Evolutionary conservation across 2,113 vertebrate species (phyloP).

Genomic region (Aegithalos caudatus): DNA sequence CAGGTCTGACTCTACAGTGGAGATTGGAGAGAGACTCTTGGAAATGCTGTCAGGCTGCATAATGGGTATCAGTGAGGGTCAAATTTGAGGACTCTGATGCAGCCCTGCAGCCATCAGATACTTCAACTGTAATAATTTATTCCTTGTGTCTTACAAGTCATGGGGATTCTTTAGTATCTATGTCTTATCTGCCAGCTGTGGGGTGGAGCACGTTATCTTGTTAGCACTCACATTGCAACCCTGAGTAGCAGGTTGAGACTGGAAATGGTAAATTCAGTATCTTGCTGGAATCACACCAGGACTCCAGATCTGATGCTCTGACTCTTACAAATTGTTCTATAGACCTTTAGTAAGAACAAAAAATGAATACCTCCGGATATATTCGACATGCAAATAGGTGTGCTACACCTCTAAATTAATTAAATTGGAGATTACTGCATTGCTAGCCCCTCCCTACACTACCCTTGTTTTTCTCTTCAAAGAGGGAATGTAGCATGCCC

Average conservation of each 20-base stretch:
- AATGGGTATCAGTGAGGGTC: background rate
- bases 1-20: background rate
- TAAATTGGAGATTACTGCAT: background rate
- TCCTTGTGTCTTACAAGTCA: background rate
- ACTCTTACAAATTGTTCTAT: background rate
- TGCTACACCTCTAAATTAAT: background rate
- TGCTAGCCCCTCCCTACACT: background rate
- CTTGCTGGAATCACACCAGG: background rate
- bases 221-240: background rate
- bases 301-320: background rate
- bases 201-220: background rate
- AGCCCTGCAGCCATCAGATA: background rate
- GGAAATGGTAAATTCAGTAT: background rate
- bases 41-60: background rate
- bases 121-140: background rate
- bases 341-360: background rate
- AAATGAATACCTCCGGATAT: fast-evolving
- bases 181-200: background rate
- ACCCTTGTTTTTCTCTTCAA: background rate
- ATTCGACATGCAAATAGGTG: background rate
- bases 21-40: background rate
- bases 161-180: background rate
- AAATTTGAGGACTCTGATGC: background rate
- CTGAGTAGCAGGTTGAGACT: background rate
- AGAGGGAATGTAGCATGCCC: background rate